Conservation (phyloP, 1,140 invertebrate genomes). For the Gyrodactylus salaris region DNA sequence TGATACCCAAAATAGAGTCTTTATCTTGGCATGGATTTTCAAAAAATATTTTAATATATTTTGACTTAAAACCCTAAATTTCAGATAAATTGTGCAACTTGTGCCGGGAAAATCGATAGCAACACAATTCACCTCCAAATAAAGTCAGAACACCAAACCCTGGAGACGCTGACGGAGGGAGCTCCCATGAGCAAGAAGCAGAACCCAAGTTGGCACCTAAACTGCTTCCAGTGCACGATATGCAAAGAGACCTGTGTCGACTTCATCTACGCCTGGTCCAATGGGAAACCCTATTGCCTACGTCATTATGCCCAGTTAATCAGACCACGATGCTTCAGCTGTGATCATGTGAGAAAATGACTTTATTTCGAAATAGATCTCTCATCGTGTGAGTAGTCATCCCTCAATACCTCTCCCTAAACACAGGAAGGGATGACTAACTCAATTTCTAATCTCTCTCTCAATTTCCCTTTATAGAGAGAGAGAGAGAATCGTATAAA, state of each 20-base stretch:
- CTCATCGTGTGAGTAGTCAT: too few species aligned
- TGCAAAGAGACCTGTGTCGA: not conserved
- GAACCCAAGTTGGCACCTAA: not conserved
- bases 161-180: not conserved
- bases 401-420: too few species aligned
- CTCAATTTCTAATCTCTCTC: too few species aligned
- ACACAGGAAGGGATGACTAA: too few species aligned
- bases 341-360: not conserved
- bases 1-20: not conserved
- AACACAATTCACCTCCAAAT: not conserved
- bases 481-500: too few species aligned
- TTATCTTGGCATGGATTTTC: not conserved
- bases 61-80: not conserved
- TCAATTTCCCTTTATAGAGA: too few species aligned
- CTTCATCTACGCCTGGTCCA: not conserved
- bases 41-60: not conserved
- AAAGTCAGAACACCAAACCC: not conserved
- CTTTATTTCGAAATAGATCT: too few species aligned
- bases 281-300: not conserved
- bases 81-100: too few species aligned
- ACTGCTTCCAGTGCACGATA: not conserved
- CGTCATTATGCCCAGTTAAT: constrained; percentile 3
- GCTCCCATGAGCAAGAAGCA: not conserved
- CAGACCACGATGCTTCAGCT: not conserved
- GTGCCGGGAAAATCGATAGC: not conserved